These are phyloP conservation scores for Epinotia demarniana DNA, from an alignment of 2,888 invertebrate species.

Conservation along the genomic window DNA sequence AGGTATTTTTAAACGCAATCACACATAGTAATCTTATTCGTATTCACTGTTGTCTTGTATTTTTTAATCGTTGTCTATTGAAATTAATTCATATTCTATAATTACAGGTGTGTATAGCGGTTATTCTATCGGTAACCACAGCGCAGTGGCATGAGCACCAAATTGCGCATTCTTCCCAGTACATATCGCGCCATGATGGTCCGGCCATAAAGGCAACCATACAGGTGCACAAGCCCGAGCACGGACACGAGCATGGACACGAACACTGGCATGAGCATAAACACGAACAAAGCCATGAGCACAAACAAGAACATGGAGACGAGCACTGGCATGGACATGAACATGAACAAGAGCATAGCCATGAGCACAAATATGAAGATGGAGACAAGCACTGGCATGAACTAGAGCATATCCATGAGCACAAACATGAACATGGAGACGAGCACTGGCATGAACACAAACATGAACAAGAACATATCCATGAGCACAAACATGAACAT, in stretches of 20 bases:
- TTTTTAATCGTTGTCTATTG: background rate
- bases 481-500: no score
- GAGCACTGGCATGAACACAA: no score
- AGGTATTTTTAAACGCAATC: background rate
- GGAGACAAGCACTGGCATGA: no score
- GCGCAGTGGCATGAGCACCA: constrained; percentile 45
- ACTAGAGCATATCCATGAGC: no score
- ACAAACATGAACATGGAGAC: no score
- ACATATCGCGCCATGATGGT: constrained; percentile 47
- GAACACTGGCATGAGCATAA: constrained; percentile 14
- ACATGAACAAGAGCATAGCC: constrained; percentile 16
- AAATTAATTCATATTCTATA: background rate
- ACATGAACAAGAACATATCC: no score
- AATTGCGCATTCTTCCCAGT: constrained; percentile 46
- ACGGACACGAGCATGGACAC: constrained; percentile 30
- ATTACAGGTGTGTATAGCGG: constrained; percentile 48
- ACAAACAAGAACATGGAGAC: constrained; percentile 35
- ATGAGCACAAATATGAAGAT: no score
- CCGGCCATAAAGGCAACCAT: constrained; percentile 34
- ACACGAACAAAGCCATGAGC: constrained; percentile 55
- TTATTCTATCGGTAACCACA: constrained; percentile 45
- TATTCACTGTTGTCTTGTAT: no score
- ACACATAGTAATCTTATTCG: background rate
- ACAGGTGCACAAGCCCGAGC: constrained; percentile 55
- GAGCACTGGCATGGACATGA: constrained; percentile 1